Base-by-base conservation (phyloP, 2,113 vertebrate genomes). In the Uropsilus gracilis region DNA sequence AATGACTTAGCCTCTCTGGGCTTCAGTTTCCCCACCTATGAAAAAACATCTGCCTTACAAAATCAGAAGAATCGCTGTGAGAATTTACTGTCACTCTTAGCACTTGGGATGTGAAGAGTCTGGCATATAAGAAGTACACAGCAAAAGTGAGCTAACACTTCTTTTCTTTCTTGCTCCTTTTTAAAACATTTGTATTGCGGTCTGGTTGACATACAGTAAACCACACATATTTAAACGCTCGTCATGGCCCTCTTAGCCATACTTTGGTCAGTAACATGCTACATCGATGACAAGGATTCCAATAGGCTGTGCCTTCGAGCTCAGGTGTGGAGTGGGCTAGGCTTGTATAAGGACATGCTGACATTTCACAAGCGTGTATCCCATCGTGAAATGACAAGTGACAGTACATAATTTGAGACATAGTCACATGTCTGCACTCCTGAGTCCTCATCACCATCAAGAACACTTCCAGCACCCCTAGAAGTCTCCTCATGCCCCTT, bases 51-150 rank as follows among this genome's bases (percentile, higher is more conserved):
- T 13, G 6, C 81, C 46, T 34, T 66, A 28, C 2, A 55, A 53
- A 64, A 46, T 11, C 3, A 9, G 10, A 1, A 72, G 55, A 37
- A 26, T 57, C 0, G 9, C 68, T 17, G 1, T 8, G 39, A 48
- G 26, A 32, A n/a, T n/a, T 59, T n/a, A n/a, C 59, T n/a, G 39
- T 16, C 39, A 37, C 48, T 28, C 39, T 61, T 2, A 1, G 37
- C 50, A 14, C 3, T n/a, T n/a, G n/a, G n/a, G 14, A 46, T 17
- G 53, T 22, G 18, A 20, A n/a, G n/a, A n/a, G n/a, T 24, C 55
- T 46, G 46, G 34, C 30, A 9, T 2, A 13, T 5, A 13, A 9
- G 8, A 0, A 9, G 9, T 8, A 0, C 9, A 24, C 39, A 14
- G 16, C 48, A n/a, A 32, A 53, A 34, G 22, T n/a, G 20, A 86